A percentile compares a stretch with the other conserved stretches of the same genome.
phyloP scores from a whole-genome alignment of 2,888 invertebrate genomes.

The Nasonovia ribisnigri region DNA sequence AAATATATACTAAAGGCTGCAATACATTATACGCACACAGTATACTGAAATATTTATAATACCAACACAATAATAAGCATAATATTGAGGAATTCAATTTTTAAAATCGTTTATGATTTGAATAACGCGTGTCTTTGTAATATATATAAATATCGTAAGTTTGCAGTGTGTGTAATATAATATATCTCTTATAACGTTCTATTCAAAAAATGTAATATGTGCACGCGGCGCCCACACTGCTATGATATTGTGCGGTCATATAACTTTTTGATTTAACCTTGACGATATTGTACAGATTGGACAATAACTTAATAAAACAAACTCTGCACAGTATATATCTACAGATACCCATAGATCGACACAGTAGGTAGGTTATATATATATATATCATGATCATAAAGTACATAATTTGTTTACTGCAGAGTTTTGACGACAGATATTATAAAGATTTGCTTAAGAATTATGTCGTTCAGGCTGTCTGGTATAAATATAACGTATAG shows the following conservation, averaged over 20 bases:
- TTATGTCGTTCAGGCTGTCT: neutral
- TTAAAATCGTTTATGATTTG: neutral
- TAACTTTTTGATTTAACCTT: slow-evolving; percentile 27
- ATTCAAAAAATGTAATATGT: neutral
- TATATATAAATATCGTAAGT: neutral
- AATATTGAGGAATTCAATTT: neutral
- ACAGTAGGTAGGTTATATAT: neutral
- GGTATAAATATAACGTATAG: neutral
- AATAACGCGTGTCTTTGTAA: neutral
- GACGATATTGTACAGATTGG: neutral
- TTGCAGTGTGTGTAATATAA: neutral
- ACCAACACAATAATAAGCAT: neutral
- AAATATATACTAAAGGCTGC: neutral
- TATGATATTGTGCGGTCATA: neutral
- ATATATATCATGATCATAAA: neutral
- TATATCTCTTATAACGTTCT: neutral
- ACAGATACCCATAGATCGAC: neutral
- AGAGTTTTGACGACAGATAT: neutral
- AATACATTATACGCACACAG: neutral
- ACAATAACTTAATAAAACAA: slow-evolving; percentile 4
- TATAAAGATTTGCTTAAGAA: neutral
- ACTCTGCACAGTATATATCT: neutral
- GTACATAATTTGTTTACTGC: neutral
- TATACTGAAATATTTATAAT: neutral
- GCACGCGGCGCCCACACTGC: neutral